Evolutionary conservation across 2,888 invertebrate species (phyloP).

Genomic region (Kuschelorhynchus macadamiae): DNA sequence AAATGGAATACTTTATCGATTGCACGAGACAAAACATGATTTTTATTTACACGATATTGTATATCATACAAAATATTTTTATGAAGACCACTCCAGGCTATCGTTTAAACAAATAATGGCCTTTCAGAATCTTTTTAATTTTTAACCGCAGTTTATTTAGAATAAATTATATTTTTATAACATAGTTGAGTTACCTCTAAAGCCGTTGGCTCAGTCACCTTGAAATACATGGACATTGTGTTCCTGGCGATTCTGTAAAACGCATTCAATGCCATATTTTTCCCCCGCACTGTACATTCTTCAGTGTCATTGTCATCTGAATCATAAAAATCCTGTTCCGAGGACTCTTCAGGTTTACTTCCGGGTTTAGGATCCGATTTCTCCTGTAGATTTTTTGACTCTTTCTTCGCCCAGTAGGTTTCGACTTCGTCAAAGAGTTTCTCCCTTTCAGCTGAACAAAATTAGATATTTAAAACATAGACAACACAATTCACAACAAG

Average conservation of each 20-base stretch:
- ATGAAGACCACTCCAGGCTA: no score
- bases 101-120: no score
- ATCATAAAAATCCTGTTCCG: conserved; percentile 63
- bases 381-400: conserved; percentile 67
- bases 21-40: no score
- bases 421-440: conserved; percentile 82
- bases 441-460: conserved; percentile 77
- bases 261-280: conserved; percentile 84
- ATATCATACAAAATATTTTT: no score
- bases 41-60: no score
- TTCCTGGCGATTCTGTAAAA: conserved; percentile 87
- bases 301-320: conserved; percentile 74
- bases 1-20: no score
- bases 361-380: conserved; percentile 57
- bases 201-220: conserved; percentile 76
- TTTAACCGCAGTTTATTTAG: no score
- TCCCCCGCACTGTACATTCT: conserved; percentile 86
- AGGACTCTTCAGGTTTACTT: conserved; percentile 63
- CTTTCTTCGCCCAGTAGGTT: conserved; percentile 79
- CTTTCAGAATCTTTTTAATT: no score
- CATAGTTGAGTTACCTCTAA: conserved; percentile 73
- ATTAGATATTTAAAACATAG: conserved; percentile 4
- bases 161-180: no score
- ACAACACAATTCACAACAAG: neutral
- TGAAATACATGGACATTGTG: conserved; percentile 86